Base-by-base conservation (phyloP, 2,797 vertebrate genomes). In the Agapornis canus region DNA sequence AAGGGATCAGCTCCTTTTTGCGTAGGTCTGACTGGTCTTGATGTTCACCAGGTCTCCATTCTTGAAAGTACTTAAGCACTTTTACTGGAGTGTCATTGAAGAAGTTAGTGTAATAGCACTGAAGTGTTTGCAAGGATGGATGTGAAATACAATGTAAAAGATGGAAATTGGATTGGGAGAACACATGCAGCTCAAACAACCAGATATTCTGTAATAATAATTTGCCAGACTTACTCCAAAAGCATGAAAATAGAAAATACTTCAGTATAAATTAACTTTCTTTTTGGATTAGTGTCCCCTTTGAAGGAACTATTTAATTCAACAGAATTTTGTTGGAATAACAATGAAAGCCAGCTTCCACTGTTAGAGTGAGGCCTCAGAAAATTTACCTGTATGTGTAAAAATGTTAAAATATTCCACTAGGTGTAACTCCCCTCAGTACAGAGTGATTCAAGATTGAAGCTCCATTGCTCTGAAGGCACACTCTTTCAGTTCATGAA, bases 51-150 rank as follows among this genome's bases (percentile, higher is more conserved):
- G 65, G 78, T 93, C 49, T 78, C 69, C 65, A 27, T 91, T 91
- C 79, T 85, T 93, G 65, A 93, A 95, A 86, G 31, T 61, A 81
- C 84, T 94, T 81, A 86, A 83, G 79, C 25, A 64, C 57, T 93
- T 93, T 88, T 61, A 47, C 57, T 89, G 65, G 40, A 94, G 72
- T 90, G 65, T 66, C n/a, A 39, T 82, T 93, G 78, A 85, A 81
- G 48, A 75, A 43, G 27, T 59, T 91, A 87, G 56, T 0, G 0
- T 69, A 82, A 87, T 61, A 75, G 29, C 39, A 12, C 11, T 71
- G 66, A 91, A 77, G 35, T 89, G 31, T 80, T 89, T 75, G 52
- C 39, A 71, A 85, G 71, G 72, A 78, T 57, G 65, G 35, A 85
- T 73, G 37, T 0, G 1, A 85, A 42, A 75, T 39, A 68, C 82